A percentile compares a stretch with the other conserved stretches of the same genome.
phyloP scores from a whole-genome alignment of 2,113 vertebrate genomes.

The Pachycephala philippinensis region DNA sequence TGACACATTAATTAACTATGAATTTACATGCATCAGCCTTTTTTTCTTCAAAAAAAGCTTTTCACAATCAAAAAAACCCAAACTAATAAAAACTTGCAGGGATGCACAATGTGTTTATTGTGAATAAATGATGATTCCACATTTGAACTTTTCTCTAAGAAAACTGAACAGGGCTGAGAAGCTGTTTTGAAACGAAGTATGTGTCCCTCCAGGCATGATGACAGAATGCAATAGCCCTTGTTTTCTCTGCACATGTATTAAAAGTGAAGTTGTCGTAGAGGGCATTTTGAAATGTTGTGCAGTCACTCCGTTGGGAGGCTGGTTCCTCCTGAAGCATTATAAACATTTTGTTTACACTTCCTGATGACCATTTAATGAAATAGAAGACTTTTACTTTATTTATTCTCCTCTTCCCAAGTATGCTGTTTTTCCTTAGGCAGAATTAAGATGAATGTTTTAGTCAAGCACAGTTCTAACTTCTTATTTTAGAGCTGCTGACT shows the following conservation, averaged over 20 bases:
- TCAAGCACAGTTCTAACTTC: neutral
- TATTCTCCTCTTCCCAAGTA: neutral
- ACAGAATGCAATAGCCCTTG: neutral
- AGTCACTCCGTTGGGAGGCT: neutral
- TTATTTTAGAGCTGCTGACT: neutral
- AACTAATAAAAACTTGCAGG: neutral
- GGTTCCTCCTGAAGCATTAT: neutral
- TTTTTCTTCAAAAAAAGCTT: neutral
- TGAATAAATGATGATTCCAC: neutral
- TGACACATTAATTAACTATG: neutral
- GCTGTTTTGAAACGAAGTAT: neutral
- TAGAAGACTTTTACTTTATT: neutral
- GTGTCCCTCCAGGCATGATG: neutral
- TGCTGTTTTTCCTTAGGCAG: neutral
- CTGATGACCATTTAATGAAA: conserved; percentile 31
- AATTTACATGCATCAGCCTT: neutral
- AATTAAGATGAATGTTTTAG: neutral
- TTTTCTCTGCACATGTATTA: neutral
- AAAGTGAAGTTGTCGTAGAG: neutral
- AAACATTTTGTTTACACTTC: conserved; percentile 6
- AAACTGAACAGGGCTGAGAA: neutral
- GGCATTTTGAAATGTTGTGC: neutral
- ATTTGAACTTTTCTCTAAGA: neutral
- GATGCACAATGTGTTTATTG: neutral
- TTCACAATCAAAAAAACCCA: neutral